These are phyloP conservation scores for Melipona beecheii DNA, from an alignment of 2,888 invertebrate genomes.

Conservation along the genomic window DNA sequence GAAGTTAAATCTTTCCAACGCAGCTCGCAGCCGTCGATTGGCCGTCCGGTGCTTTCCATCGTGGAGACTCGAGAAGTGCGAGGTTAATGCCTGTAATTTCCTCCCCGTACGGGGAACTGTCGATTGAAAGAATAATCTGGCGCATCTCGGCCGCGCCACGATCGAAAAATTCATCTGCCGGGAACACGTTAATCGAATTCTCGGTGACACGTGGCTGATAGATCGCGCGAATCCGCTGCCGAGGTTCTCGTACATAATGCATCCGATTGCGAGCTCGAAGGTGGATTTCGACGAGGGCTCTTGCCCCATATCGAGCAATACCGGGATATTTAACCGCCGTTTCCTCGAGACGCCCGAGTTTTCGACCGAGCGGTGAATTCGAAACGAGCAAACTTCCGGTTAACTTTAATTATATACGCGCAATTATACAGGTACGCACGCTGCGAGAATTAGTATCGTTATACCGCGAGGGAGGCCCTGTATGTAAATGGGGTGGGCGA, in stretches of 20 bases:
- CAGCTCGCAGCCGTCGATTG: too few species aligned
- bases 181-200: background rate
- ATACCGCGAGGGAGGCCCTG: background rate
- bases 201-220: conserved; percentile 1
- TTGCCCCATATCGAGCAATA: background rate
- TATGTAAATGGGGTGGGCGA: conserved; percentile 18
- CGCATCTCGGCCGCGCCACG: too few species aligned
- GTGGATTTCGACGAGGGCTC: conserved; percentile 40
- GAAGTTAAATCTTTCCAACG: too few species aligned
- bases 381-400: background rate
- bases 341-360: conserved; percentile 5
- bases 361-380: background rate
- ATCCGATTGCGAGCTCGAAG: conserved; percentile 13
- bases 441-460: background rate
- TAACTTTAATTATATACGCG: background rate
- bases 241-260: conserved; percentile 53
- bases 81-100: background rate
- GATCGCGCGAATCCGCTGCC: background rate
- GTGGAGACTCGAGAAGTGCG: too few species aligned
- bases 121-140: conserved; percentile 11
- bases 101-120: background rate
- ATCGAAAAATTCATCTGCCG: background rate
- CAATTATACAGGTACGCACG: too few species aligned
- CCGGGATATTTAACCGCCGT: background rate
- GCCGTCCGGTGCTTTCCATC: too few species aligned